Percentiles rank a stretch among this genome's conserved stretches.
These are phyloP conservation scores for Metellina segmentata DNA, from an alignment of 2,888 invertebrate genomes.

Conservation along the genomic window DNA sequence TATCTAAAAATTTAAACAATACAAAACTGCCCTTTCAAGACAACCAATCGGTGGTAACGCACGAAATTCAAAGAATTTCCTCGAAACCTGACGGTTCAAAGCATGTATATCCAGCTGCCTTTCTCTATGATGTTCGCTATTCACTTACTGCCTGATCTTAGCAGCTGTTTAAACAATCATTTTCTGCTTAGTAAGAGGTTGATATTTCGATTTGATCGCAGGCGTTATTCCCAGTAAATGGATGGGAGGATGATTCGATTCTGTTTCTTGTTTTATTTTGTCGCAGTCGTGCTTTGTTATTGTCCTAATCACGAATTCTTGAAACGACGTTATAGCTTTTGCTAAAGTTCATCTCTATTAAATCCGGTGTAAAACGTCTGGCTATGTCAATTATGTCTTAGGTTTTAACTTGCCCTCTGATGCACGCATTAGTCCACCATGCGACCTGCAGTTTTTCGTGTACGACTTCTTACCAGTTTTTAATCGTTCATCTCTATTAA, in stretches of 20 bases:
- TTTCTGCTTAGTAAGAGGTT: slow-evolving; percentile 33
- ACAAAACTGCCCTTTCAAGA: background rate
- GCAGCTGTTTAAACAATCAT: slow-evolving; percentile 32
- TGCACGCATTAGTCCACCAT: too few species aligned
- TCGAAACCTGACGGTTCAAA: slow-evolving; percentile 13
- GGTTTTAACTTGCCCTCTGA: too few species aligned
- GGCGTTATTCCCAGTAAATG: background rate
- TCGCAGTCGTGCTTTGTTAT: too few species aligned
- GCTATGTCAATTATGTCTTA: too few species aligned
- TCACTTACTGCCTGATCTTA: slow-evolving; percentile 21
- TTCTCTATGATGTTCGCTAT: slow-evolving; percentile 1
- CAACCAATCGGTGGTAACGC: slow-evolving; percentile 18
- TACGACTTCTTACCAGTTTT: too few species aligned
- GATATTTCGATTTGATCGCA: background rate
- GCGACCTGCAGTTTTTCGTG: too few species aligned
- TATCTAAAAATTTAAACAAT: background rate
- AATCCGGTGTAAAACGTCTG: too few species aligned
- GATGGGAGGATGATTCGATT: background rate
- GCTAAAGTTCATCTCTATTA: too few species aligned
- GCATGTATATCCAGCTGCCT: slow-evolving; percentile 33
- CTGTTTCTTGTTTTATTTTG: background rate
- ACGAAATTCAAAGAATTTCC: slow-evolving; percentile 58
- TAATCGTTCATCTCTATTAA: too few species aligned
- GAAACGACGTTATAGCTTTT: too few species aligned
- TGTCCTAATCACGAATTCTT: too few species aligned